Conservation (phyloP, 1,140 invertebrate genomes). For the Drosophila quadrilineata region DNA sequence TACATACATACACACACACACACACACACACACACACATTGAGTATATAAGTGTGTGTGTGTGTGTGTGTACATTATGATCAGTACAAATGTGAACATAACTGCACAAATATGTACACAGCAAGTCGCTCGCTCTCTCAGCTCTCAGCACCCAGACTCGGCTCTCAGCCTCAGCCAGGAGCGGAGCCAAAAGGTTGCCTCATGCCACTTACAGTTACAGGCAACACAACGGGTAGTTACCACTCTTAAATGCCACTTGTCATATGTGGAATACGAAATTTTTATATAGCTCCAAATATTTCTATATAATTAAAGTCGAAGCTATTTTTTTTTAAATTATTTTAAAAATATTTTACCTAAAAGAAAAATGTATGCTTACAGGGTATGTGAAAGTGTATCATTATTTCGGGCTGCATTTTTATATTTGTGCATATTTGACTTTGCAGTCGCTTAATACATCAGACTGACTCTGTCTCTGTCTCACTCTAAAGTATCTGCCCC, state of each 20-base stretch:
- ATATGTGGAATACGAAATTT: no score
- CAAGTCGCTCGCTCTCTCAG: constrained; percentile 58
- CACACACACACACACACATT: constrained; percentile 20
- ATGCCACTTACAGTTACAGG: no score
- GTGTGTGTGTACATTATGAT: constrained; percentile 77
- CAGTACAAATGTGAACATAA: constrained; percentile 81
- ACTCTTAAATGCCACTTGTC: no score
- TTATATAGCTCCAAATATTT: no score
- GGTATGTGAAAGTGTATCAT: constrained; percentile 3
- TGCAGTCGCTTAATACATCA: constrained; percentile 31
- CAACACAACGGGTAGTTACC: no score
- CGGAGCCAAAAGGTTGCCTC: background rate
- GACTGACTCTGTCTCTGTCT: background rate
- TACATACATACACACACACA: constrained; percentile 40
- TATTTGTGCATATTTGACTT: constrained; percentile 58
- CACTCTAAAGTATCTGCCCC: no score
- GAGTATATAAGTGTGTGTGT: constrained; percentile 22
- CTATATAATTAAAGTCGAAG: no score
- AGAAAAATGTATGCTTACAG: no score
- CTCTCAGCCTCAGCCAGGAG: constrained; percentile 13
- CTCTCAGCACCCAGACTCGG: background rate
- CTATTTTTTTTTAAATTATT: background rate
- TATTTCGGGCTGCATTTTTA: background rate
- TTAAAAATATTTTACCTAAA: no score
- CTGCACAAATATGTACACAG: constrained; percentile 81